These are phyloP conservation scores for Manis crassicaudata DNA, from an alignment of 2,797 vertebrate genomes.

Conservation along the genomic window DNA sequence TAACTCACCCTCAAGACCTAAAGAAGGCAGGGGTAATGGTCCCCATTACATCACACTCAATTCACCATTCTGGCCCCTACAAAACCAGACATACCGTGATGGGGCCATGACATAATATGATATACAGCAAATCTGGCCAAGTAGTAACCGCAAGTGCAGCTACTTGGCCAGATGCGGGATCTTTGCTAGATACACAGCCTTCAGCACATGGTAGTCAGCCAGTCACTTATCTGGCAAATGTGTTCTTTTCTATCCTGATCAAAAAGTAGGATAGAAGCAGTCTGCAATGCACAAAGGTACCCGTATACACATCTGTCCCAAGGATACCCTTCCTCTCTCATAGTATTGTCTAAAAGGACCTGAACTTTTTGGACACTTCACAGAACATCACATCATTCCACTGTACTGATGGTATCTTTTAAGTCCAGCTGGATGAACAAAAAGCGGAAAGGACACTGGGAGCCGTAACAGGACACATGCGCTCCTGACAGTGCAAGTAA, in stretches of 20 bases:
- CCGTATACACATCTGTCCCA: neutral
- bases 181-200: neutral
- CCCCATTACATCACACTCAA: neutral
- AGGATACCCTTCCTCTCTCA: neutral
- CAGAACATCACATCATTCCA: neutral
- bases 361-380: neutral
- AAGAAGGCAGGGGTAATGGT: neutral
- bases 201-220: neutral
- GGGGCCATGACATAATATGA: neutral
- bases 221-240: neutral
- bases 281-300: neutral
- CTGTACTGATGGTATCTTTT: neutral
- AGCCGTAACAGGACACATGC: neutral
- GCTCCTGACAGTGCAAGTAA: neutral
- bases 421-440: neutral
- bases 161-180: neutral
- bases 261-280: neutral
- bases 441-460: neutral
- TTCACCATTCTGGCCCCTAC: neutral
- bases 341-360: neutral
- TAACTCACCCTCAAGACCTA: neutral
- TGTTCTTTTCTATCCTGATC: neutral
- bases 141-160: neutral
- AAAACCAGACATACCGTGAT: neutral
- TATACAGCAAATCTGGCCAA: neutral